Evolutionary conservation across 2,888 invertebrate genomes (phyloP), one percentile per base, ranked within the genome.

Genomic region (Catocala fraxini): DNA sequence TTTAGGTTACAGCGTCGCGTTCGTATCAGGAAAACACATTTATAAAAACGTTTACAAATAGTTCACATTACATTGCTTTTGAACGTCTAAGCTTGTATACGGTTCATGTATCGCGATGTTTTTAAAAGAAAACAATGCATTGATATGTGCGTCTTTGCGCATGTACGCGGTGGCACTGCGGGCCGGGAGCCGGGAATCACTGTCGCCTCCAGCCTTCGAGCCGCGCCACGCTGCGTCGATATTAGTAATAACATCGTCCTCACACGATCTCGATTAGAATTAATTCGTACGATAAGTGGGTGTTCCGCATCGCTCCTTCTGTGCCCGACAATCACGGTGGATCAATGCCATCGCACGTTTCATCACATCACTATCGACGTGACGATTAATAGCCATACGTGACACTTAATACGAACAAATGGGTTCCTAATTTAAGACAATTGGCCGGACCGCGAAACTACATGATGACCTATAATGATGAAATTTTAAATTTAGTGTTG

Each of bases 391-490:
- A 81, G 79, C 73, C 79, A 71, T 75, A 79, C 73, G 77, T 78
- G 83, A 79, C 84, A 83, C 77, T 79, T 87, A 85, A 88, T 85
- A 82, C 81, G 82, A 80, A 91, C 85, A 87, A 90, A 92, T 90
- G 87, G 84, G 79, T 82, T 88, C 85, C 86, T 91, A 88, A 92
- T 92, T 90, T 86, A 86, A 84, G 79, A 77, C 89, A 91, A 91
- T 90, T 91, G 89, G 83, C 69, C 69, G 74, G 73, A 72, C 75
- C 77, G 83, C 83, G 71, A 84, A 86, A 85, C 81, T 82, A 79
- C 76, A 70, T 73, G 75, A 63, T 70, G 70, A 70, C 71, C 68
- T 59, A 66, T 72, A 63, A 70, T 61, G 76, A 76, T 71, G 72
- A 81, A 68, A 82, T 78, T 82, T 81, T 78, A 71, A 80, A 79